Percentiles rank a stretch among this genome's conserved stretches.
phyloP scores from a whole-genome alignment of 35 echinoderm and acorn worm genomes.

The Heliocidaris tuberculata region DNA sequence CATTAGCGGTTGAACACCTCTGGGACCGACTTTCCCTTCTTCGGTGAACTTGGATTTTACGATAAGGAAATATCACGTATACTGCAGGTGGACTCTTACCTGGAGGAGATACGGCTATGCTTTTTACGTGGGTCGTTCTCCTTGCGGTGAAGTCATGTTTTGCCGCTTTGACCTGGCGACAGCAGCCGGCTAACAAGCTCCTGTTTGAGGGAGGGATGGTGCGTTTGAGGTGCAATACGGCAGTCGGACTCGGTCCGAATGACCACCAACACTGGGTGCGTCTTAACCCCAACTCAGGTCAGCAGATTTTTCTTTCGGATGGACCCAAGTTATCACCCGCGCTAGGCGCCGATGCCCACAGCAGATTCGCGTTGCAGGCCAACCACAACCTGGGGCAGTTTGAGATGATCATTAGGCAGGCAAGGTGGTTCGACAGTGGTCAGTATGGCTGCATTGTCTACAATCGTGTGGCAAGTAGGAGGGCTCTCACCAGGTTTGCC shows the following conservation, averaged over 20 bases:
- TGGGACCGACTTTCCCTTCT: neutral
- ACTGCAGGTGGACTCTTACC: neutral
- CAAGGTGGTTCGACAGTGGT: conserved; percentile 46
- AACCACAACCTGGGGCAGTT: conserved; percentile 9
- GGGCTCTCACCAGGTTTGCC: conserved; percentile 52
- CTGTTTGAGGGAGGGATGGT: conserved; percentile 55
- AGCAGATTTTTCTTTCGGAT: conserved; percentile 59
- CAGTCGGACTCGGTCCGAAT: neutral
- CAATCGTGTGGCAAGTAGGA: conserved; percentile 26
- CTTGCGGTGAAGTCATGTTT: conserved; percentile 10
- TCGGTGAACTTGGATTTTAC: neutral
- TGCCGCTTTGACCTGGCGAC: conserved; percentile 43
- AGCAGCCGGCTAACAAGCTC: conserved; percentile 45
- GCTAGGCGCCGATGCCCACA: conserved; percentile 29
- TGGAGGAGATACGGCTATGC: conserved; percentile 17
- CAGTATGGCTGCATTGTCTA: conserved; percentile 65
- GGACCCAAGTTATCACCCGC: conserved; percentile 39
- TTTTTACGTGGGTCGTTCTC: neutral
- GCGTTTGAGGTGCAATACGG: conserved; percentile 24
- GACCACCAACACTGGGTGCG: conserved; percentile 68
- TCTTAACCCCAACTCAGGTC: neutral
- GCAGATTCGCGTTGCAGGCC: conserved; percentile 9
- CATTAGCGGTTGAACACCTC: conserved; percentile 3
- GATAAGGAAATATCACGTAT: conserved; percentile 37
- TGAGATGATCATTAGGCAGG: conserved; percentile 41